These are phyloP conservation scores for Latrodectus hesperus DNA, from an alignment of 2,888 invertebrate genomes.

Conservation along the genomic window DNA sequence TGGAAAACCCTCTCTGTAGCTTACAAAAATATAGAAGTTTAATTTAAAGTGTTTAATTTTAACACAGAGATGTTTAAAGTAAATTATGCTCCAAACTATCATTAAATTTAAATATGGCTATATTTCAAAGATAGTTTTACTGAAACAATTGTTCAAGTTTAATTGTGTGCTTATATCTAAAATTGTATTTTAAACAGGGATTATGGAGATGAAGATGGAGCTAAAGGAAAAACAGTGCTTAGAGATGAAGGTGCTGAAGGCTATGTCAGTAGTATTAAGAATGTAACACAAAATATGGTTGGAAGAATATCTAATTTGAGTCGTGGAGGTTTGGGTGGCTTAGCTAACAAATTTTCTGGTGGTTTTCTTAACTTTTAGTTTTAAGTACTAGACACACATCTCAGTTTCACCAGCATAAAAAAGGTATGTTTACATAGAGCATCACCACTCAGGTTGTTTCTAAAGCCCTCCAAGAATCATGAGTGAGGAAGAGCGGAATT, in stretches of 20 bases:
- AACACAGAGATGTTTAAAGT: too few relatives aligned
- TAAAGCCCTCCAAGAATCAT: slow-evolving; percentile 33
- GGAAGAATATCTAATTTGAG: slow-evolving; percentile 92
- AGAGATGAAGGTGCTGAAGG: slow-evolving; percentile 81
- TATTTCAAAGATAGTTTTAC: too few relatives aligned
- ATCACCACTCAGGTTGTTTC: slow-evolving; percentile 45
- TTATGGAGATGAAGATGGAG: slow-evolving; percentile 77
- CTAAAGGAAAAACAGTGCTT: slow-evolving; percentile 75
- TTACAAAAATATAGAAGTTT: too few relatives aligned
- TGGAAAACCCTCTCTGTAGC: too few relatives aligned
- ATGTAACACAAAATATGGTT: slow-evolving; percentile 88
- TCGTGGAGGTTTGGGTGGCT: slow-evolving; percentile 91
- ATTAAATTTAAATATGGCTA: too few relatives aligned
- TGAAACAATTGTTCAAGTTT: too few relatives aligned
- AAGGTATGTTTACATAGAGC: slow-evolving; percentile 6
- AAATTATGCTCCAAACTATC: too few relatives aligned
- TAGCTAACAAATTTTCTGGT: slow-evolving; percentile 90
- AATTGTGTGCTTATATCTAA: too few relatives aligned
- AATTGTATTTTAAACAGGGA: slow-evolving; percentile 71
- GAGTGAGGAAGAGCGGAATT: not conserved
- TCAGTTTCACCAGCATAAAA: slow-evolving; percentile 22
- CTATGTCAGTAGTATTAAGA: slow-evolving; percentile 84
- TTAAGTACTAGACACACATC: slow-evolving; percentile 11
- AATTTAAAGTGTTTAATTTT: too few relatives aligned
- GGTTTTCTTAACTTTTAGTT: slow-evolving; percentile 71